These are phyloP conservation scores for Limulus polyphemus DNA, from an alignment of 2,888 invertebrate genomes.

Conservation along the genomic window DNA sequence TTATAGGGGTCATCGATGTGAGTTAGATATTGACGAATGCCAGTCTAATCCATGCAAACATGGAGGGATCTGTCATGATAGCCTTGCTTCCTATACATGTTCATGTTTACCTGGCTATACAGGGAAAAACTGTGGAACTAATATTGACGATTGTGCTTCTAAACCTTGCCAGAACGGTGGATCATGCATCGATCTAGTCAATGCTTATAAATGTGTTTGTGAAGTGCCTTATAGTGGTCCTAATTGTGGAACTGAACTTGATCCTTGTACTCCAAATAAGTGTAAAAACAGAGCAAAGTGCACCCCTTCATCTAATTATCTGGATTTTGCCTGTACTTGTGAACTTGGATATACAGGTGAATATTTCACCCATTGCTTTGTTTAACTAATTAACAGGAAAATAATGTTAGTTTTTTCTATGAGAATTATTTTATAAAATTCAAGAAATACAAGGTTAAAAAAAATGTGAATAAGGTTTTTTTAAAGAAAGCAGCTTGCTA, in stretches of 20 bases:
- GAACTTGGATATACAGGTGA: constrained; percentile 64
- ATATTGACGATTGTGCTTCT: constrained; percentile 80
- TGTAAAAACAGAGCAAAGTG: constrained; percentile 86
- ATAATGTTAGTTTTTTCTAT: too few relatives aligned
- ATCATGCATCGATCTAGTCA: constrained; percentile 77
- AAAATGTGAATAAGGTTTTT: too few relatives aligned
- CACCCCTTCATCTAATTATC: constrained; percentile 71
- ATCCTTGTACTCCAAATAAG: constrained; percentile 57
- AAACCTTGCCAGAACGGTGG: constrained; percentile 80
- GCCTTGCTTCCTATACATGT: constrained; percentile 28
- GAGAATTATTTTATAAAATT: too few relatives aligned
- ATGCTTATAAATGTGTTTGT: constrained; percentile 83
- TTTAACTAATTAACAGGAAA: neutral
- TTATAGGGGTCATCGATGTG: constrained; percentile 69
- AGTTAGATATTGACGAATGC: constrained; percentile 86
- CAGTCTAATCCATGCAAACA: constrained; percentile 77
- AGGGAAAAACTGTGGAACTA: constrained; percentile 76
- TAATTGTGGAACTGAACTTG: constrained; percentile 75
- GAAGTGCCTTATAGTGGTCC: constrained; percentile 76
- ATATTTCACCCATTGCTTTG: constrained; percentile 41
- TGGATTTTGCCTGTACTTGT: constrained; percentile 80
- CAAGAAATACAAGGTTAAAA: too few relatives aligned
- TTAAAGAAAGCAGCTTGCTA: too few relatives aligned
- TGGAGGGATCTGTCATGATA: constrained; percentile 75
- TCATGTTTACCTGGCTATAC: constrained; percentile 55